Percentiles rank a stretch among this genome's conserved stretches.
Conservation (phyloP, 2,888 invertebrate species). For the Uropetala carovei region DNA sequence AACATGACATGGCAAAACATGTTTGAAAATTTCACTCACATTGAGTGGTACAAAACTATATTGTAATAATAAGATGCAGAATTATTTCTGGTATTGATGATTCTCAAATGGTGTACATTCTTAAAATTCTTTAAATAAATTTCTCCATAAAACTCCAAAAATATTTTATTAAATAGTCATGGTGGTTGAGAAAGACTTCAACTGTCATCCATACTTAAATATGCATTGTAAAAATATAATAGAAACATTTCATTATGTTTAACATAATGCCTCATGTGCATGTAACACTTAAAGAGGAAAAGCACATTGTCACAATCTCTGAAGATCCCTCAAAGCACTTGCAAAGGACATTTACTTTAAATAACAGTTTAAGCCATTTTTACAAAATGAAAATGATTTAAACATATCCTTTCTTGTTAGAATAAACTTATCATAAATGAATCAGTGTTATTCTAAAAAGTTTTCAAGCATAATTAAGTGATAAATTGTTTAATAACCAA, state of each 20-base stretch:
- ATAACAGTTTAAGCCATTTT: slow-evolving; percentile 32
- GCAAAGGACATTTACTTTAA: background rate
- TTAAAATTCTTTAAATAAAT: slow-evolving; percentile 26
- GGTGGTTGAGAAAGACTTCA: background rate
- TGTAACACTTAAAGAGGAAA: slow-evolving; percentile 47
- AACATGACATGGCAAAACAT: slow-evolving; percentile 27
- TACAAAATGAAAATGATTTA: background rate
- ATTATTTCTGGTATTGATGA: background rate
- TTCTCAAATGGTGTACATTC: background rate
- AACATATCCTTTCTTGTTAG: background rate
- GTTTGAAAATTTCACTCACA: slow-evolving; percentile 43
- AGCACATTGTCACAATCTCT: slow-evolving; percentile 1
- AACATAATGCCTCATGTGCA: background rate
- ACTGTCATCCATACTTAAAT: background rate
- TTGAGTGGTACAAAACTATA: slow-evolving; percentile 46
- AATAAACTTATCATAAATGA: slow-evolving; percentile 52
- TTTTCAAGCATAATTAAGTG: background rate
- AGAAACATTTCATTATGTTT: background rate
- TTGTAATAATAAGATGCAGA: background rate
- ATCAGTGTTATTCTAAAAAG: background rate
- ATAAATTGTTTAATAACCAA: slow-evolving; percentile 54
- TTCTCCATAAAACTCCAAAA: background rate
- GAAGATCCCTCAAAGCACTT: background rate
- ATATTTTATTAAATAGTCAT: background rate
- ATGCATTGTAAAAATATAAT: background rate